phyloP scores from a whole-genome alignment of 2,888 invertebrate genomes.

The Drosophila hamatofila region DNA sequence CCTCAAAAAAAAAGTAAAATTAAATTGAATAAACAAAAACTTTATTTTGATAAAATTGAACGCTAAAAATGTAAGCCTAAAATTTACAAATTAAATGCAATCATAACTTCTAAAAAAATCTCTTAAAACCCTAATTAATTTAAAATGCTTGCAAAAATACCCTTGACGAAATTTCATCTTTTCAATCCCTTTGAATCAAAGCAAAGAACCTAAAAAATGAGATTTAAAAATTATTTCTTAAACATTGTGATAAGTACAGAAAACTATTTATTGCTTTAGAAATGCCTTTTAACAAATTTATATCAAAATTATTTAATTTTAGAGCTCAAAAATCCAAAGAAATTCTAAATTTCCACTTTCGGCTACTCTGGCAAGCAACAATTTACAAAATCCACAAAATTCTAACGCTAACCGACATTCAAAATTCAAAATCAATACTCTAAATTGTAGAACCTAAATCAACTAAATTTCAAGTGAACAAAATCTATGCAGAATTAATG shows the following conservation, averaged over 20 bases:
- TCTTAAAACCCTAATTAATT: too few species aligned
- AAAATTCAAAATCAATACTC: constrained; percentile 50
- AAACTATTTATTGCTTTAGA: not conserved
- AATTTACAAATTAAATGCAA: too few species aligned
- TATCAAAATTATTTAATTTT: constrained; percentile 60
- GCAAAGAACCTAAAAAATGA: not conserved
- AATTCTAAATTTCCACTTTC: constrained; percentile 62
- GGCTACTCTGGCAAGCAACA: constrained; percentile 65
- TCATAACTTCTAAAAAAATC: too few species aligned
- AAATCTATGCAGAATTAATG: constrained; percentile 18
- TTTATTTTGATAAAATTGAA: too few species aligned
- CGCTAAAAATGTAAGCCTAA: too few species aligned
- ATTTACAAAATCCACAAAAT: constrained; percentile 39
- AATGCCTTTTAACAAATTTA: constrained; percentile 32
- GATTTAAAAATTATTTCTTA: not conserved
- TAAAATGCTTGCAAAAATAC: too few species aligned
- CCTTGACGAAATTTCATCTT: not conserved
- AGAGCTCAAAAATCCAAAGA: constrained; percentile 41
- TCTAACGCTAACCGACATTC: not conserved
- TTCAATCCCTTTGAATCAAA: not conserved
- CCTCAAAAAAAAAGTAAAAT: not conserved
- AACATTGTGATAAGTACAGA: not conserved
- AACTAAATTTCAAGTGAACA: constrained; percentile 6
- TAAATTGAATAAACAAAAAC: not conserved
- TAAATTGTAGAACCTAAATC: constrained; percentile 29